phyloP scores from a whole-genome alignment of 2,113 vertebrate genomes.

The Sylvilagus bachmani region DNA sequence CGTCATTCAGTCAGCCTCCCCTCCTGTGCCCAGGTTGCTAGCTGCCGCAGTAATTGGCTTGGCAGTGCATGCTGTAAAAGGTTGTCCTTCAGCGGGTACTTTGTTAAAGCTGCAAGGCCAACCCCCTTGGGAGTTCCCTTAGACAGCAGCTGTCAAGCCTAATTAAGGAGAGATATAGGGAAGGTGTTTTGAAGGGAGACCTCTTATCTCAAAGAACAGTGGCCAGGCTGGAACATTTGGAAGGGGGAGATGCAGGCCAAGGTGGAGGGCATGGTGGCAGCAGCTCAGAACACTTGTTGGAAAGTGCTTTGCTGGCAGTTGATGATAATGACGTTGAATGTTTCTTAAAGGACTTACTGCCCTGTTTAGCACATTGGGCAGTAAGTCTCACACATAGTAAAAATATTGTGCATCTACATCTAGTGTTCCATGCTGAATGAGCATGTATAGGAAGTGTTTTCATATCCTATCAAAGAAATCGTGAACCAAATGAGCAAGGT shows the following conservation, averaged over 20 bases:
- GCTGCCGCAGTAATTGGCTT: slow-evolving; percentile 62
- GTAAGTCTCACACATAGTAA: background rate
- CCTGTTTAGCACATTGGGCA: background rate
- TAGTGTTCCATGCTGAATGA: background rate
- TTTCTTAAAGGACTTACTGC: background rate
- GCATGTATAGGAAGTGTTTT: background rate
- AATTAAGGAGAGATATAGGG: slow-evolving; percentile 59
- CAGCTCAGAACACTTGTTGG: background rate
- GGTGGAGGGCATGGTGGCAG: background rate
- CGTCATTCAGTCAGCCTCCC: background rate
- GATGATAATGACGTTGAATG: background rate
- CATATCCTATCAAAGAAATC: background rate
- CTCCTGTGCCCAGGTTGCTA: background rate
- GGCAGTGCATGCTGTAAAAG: slow-evolving; percentile 3
- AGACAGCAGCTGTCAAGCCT: slow-evolving; percentile 60
- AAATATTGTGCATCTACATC: too few species aligned
- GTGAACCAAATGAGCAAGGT: background rate
- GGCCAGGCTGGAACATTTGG: background rate
- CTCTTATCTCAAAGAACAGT: slow-evolving; percentile 60
- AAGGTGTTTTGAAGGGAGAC: slow-evolving; percentile 64
- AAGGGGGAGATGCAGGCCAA: slow-evolving; percentile 8
- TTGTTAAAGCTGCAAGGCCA: slow-evolving; percentile 22
- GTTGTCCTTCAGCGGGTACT: slow-evolving; percentile 51
- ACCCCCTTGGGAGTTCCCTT: background rate
- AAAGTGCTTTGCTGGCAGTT: background rate